Evolutionary conservation across 2,888 invertebrate species (phyloP).

Genomic region (Epinotia nisella): DNA sequence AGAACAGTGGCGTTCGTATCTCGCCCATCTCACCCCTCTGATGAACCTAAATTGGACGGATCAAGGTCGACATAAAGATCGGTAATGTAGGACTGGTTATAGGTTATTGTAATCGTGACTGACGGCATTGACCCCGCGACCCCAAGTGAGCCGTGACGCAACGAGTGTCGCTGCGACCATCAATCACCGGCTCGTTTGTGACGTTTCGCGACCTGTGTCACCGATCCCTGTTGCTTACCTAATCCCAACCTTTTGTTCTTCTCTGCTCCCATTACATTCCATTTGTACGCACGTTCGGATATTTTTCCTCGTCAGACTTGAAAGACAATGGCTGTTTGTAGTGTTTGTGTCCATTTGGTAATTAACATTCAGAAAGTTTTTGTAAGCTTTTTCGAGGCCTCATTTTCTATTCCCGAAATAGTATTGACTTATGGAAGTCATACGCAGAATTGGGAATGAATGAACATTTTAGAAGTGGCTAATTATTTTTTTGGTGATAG

Average conservation of each 20-base stretch:
- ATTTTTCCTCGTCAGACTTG: neutral
- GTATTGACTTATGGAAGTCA: neutral
- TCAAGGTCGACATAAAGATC: slow-evolving; percentile 31
- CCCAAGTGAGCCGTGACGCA: slow-evolving; percentile 68
- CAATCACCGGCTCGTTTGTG: slow-evolving; percentile 76
- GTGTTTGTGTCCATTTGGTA: neutral
- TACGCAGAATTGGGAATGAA: too few relatives aligned
- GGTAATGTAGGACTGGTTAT: slow-evolving; percentile 40
- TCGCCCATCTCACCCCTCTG: neutral
- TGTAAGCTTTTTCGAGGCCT: neutral
- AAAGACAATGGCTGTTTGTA: neutral
- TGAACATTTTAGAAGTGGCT: too few relatives aligned
- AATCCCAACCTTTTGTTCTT: slow-evolving; percentile 48
- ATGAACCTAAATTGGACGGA: slow-evolving; percentile 13
- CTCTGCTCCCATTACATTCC: slow-evolving; percentile 20
- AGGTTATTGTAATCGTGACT: slow-evolving; percentile 69
- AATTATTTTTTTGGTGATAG: too few relatives aligned
- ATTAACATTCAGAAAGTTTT: neutral
- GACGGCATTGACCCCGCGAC: slow-evolving; percentile 80
- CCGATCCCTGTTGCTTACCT: slow-evolving; percentile 52
- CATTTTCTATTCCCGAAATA: neutral
- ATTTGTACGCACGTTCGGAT: slow-evolving; percentile 2
- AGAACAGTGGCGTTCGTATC: slow-evolving; percentile 10
- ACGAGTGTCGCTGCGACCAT: slow-evolving; percentile 77
- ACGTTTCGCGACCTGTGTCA: slow-evolving; percentile 70